Evolutionary conservation across 2,888 invertebrate species (phyloP).

Genomic region (Clanis bilineata): DNA sequence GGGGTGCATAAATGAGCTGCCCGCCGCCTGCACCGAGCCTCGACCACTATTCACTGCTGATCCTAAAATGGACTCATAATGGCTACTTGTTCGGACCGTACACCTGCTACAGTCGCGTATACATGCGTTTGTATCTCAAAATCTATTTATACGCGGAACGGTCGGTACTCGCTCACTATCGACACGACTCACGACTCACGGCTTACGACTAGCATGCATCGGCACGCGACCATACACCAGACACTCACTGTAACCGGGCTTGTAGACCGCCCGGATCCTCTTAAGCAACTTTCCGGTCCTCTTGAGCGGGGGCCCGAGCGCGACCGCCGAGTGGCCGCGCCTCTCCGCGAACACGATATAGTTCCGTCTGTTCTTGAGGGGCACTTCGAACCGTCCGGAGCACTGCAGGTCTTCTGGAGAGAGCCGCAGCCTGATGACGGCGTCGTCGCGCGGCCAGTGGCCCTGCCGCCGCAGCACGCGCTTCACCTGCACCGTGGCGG

Average conservation of each 20-base stretch:
- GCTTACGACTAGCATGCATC: slow-evolving; percentile 13
- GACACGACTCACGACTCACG: slow-evolving; percentile 30
- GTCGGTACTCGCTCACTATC: slow-evolving; percentile 30
- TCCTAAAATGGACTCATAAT: slow-evolving; percentile 80
- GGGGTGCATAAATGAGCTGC: slow-evolving; percentile 50
- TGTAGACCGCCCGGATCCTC: slow-evolving; percentile 76
- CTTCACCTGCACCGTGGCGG: slow-evolving; percentile 71
- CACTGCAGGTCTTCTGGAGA: slow-evolving; percentile 61
- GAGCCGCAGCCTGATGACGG: slow-evolving; percentile 63
- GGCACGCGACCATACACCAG: slow-evolving; percentile 19
- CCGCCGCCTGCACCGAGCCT: slow-evolving; percentile 56
- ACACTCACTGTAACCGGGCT: slow-evolving; percentile 78
- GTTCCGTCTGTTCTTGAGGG: slow-evolving; percentile 67
- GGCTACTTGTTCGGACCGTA: slow-evolving; percentile 73
- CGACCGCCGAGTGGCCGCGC: slow-evolving; percentile 70
- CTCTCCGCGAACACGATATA: slow-evolving; percentile 79
- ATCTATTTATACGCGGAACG: slow-evolving; percentile 42
- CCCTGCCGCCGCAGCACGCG: slow-evolving; percentile 69
- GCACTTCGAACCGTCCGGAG: slow-evolving; percentile 74
- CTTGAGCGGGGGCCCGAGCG: slow-evolving; percentile 73
- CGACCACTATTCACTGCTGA: slow-evolving; percentile 66
- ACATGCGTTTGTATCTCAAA: slow-evolving; percentile 60
- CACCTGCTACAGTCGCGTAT: slow-evolving; percentile 71
- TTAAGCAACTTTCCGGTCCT: slow-evolving; percentile 67
- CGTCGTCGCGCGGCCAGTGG: slow-evolving; percentile 70